Base-by-base conservation (phyloP, 2,797 vertebrate genomes). In the Sebastes vulpes region DNA sequence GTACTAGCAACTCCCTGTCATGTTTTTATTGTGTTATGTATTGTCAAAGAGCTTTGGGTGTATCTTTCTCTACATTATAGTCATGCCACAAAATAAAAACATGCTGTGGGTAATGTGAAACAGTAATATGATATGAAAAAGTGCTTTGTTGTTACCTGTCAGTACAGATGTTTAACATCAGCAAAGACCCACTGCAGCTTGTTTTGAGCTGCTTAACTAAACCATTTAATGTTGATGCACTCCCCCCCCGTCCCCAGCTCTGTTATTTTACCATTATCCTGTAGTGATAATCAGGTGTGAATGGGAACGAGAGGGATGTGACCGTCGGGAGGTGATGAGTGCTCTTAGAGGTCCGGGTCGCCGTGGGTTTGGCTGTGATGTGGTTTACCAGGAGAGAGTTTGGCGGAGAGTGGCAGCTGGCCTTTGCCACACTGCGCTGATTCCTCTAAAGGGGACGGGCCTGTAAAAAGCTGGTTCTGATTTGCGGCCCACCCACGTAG, bases 401-500 rank as follows among this genome's bases (percentile, higher is more conserved):
- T 76, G 75, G 64, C 35, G 18, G 81, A 64, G 65, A 64, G 32
- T 46, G 85, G 77, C 87, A 82, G 89, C 88, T 84, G 90, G 82
- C 68, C 80, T 82, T 69, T 75, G 79, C 89, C 87, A 74, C 65
- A 1, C 90, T 25, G 57, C 42, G 1, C 89, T 25, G 57, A 80
- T 84, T 89, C 77, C 72, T 83, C 42, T 12, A 46, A 26, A 72
- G 67, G 65, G 75, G 72, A 76, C 79, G 16, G 66, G 86, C 79
- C 88, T 84, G 77, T 87, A 85, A 90, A 90, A 85, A 82, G 89
- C 92, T 88, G 91, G 79, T 83, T 90, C 78, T 85, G 90, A 92
- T 92, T 92, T 89, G 75, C 50, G 81, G 95, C 92, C 94, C 96
- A 96, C 95, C 95, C 95, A 95, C 84, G 81, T 67, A 31, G 92